Conservation (phyloP, 2,888 invertebrate genomes). For the Agrenia bidenticulata region DNA sequence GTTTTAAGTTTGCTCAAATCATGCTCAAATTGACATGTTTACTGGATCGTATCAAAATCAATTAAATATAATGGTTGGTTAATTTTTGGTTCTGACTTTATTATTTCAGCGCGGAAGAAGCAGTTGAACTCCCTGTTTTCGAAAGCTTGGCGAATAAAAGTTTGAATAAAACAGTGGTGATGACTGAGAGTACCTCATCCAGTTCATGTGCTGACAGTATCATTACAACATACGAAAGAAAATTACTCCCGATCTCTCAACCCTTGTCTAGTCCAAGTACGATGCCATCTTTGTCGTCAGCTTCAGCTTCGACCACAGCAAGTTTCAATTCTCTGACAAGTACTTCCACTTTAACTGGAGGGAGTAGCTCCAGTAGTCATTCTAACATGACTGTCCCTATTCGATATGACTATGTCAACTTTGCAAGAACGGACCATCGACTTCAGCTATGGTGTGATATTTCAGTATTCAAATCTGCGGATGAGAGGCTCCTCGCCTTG, state of each 20-base stretch:
- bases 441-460: conserved; percentile 49
- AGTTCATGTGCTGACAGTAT: conserved; percentile 49
- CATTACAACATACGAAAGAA: conserved; percentile 49
- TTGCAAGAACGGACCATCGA: conserved; percentile 48
- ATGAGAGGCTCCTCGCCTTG: conserved; percentile 46
- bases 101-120: conserved; percentile 45
- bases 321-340: conserved; percentile 40
- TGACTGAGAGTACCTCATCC: conserved; percentile 51
- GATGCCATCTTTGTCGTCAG: conserved; percentile 12
- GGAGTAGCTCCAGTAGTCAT: conserved; percentile 24
- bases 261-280: conserved; percentile 28
- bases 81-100: too few species aligned
- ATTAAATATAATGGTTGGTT: too few species aligned
- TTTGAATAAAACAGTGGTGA: conserved; percentile 25
- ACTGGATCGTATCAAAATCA: too few species aligned
- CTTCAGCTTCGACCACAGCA: conserved; percentile 26
- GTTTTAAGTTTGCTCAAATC: too few species aligned
- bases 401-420: conserved; percentile 48
- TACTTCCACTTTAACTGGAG: conserved; percentile 35
- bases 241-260: conserved; percentile 37
- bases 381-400: conserved; percentile 33
- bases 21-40: too few species aligned
- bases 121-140: conserved; percentile 43
- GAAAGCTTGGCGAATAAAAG: conserved; percentile 15
- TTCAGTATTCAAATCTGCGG: conserved; percentile 46